These are phyloP conservation scores for Lordiphosa clarofinis DNA, from an alignment of 1,140 invertebrate species.

Conservation along the genomic window DNA sequence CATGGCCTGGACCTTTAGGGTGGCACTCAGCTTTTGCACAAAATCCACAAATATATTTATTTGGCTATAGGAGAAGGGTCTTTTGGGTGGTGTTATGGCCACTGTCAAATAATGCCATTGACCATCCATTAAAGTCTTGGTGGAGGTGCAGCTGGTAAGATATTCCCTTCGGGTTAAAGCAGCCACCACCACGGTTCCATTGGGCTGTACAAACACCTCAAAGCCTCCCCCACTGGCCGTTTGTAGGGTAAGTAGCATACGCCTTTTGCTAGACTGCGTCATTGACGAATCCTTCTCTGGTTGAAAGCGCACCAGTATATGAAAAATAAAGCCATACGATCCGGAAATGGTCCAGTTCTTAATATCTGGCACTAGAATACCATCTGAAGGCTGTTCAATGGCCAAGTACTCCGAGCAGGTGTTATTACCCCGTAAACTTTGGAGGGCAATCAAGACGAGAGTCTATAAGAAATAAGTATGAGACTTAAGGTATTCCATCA, in stretches of 20 bases:
- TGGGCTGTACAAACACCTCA: slow-evolving; percentile 83
- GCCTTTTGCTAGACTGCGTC: slow-evolving; percentile 28
- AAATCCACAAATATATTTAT: slow-evolving; percentile 84
- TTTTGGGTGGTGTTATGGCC: slow-evolving; percentile 81
- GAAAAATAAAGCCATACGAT: slow-evolving; percentile 83
- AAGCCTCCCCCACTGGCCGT: slow-evolving; percentile 82
- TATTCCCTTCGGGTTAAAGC: slow-evolving; percentile 83
- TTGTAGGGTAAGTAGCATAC: slow-evolving; percentile 80
- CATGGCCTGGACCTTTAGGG: slow-evolving; percentile 83
- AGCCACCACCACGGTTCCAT: slow-evolving; percentile 82
- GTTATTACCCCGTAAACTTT: slow-evolving; percentile 62
- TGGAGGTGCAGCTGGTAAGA: slow-evolving; percentile 81
- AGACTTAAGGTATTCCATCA: too few relatives aligned
- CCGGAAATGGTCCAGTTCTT: slow-evolving; percentile 82
- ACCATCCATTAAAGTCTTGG: slow-evolving; percentile 81
- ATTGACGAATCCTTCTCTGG: slow-evolving; percentile 22
- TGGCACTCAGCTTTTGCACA: slow-evolving; percentile 81
- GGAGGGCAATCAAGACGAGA: slow-evolving; percentile 63
- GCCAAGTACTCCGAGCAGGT: slow-evolving; percentile 80
- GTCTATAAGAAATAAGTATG: slow-evolving; percentile 27
- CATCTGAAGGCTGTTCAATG: slow-evolving; percentile 81
- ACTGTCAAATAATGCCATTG: slow-evolving; percentile 84
- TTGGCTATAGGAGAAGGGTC: slow-evolving; percentile 84
- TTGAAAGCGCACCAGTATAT: slow-evolving; percentile 82
- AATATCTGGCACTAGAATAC: slow-evolving; percentile 81